These are phyloP conservation scores for Amphiprion percula DNA, from an alignment of 2,113 vertebrate genomes.

Conservation along the genomic window DNA sequence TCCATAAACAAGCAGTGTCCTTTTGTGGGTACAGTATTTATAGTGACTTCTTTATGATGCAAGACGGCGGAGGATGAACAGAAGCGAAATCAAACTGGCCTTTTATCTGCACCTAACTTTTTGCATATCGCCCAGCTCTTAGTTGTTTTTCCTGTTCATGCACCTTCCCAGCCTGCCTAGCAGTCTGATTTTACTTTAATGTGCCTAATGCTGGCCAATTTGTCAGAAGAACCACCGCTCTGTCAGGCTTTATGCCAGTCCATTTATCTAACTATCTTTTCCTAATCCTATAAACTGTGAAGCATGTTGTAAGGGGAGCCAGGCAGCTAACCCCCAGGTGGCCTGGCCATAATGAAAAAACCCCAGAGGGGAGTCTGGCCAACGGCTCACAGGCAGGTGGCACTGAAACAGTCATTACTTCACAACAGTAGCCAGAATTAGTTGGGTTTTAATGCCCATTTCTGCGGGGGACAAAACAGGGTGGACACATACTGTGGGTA, in stretches of 20 bases:
- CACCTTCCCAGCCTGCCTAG: conserved; percentile 20
- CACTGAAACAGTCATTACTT: conserved; percentile 81
- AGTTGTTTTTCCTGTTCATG: conserved; percentile 45
- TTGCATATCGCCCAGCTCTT: conserved; percentile 18
- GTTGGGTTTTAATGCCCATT: conserved; percentile 64
- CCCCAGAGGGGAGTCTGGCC: conserved; percentile 74
- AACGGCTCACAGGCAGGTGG: conserved; percentile 76
- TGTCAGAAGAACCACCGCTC: conserved; percentile 69
- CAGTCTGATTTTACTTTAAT: conserved; percentile 65
- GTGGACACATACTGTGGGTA: conserved; percentile 72
- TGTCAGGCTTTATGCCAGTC: conserved; percentile 68
- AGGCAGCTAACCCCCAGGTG: conserved; percentile 74
- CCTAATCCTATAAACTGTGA: conserved; percentile 81
- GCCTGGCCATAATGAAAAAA: conserved; percentile 79
- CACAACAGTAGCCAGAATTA: conserved; percentile 76
- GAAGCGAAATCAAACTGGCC: conserved; percentile 37
- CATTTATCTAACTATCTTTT: conserved; percentile 79
- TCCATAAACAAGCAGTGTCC: conserved; percentile 65
- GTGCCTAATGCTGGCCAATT: conserved; percentile 66
- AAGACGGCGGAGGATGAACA: neutral
- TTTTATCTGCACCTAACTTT: conserved; percentile 36
- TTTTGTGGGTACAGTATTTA: conserved; percentile 35
- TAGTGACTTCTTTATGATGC: conserved; percentile 19
- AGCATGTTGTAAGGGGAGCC: conserved; percentile 68
- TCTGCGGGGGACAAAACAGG: conserved; percentile 71